Conservation (phyloP, 2,797 vertebrate species). For the Coluber constrictor region DNA sequence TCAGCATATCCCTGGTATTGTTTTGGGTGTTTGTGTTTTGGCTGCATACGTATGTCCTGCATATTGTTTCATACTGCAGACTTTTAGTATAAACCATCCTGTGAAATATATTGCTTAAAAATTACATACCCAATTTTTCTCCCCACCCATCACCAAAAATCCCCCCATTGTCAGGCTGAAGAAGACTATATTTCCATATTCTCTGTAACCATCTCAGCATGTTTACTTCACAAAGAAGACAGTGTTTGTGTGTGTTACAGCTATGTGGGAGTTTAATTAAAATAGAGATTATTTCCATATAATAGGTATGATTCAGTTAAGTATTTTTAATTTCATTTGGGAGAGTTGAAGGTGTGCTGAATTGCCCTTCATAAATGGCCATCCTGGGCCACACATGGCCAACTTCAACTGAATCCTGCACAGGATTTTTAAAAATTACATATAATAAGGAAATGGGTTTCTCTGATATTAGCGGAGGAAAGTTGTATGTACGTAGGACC, state of each 20-base stretch:
- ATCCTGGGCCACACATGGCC: neutral
- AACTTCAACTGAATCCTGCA: neutral
- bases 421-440: neutral
- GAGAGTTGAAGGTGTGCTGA: neutral
- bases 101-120: neutral
- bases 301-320: neutral
- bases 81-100: neutral
- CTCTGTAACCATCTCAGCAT: neutral
- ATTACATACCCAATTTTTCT: neutral
- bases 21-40: conserved; percentile 8
- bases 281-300: neutral
- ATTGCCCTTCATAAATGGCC: neutral
- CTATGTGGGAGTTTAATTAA: neutral
- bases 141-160: too few species aligned
- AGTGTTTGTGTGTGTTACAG: neutral
- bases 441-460: neutral
- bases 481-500: neutral
- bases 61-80: neutral
- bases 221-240: neutral
- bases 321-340: neutral
- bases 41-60: neutral
- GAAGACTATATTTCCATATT: neutral
- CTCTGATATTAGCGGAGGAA: neutral
- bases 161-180: neutral
- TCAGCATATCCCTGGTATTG: rapidly evolving